Conservation (phyloP, 1,140 invertebrate species). For the Dreissena rostriformis region DNA sequence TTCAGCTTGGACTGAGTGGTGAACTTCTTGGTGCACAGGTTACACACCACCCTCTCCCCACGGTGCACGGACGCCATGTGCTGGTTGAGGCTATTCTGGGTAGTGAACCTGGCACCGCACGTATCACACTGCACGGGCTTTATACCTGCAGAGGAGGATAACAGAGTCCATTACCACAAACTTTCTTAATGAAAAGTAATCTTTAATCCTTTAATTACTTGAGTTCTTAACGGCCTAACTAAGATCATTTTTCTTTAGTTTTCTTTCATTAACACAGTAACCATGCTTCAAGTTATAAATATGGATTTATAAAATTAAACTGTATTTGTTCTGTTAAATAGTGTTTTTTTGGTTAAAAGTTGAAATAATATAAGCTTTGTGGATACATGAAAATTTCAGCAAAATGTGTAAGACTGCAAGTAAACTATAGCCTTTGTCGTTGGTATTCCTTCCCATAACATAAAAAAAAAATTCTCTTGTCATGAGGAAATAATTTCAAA, state of each 20-base stretch:
- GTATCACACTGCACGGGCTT: constrained; percentile 29
- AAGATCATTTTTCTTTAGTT: too few species aligned
- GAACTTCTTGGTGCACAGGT: constrained; percentile 21
- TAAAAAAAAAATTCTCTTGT: neutral
- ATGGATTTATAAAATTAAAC: neutral
- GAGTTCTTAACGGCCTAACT: too few species aligned
- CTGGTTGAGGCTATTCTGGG: constrained; percentile 9
- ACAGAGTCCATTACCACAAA: too few species aligned
- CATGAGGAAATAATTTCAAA: neutral
- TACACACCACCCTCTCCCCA: constrained; percentile 6
- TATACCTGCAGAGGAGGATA: constrained; percentile 5
- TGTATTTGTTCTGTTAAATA: neutral
- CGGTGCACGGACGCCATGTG: constrained; percentile 25
- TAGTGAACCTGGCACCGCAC: constrained; percentile 27
- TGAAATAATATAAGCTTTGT: neutral
- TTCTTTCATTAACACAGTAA: neutral
- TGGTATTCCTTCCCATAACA: neutral
- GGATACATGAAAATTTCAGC: too few species aligned
- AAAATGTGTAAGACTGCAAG: neutral
- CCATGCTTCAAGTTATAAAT: neutral
- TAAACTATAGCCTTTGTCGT: neutral
- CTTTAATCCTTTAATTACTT: too few species aligned
- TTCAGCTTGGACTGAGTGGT: constrained; percentile 34
- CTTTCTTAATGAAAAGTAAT: neutral
- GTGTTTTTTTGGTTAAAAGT: neutral